These are phyloP conservation scores for Zoroaster sp. DNA, from an alignment of 53 echinoderm and acorn worm species.

Conservation along the genomic window DNA sequence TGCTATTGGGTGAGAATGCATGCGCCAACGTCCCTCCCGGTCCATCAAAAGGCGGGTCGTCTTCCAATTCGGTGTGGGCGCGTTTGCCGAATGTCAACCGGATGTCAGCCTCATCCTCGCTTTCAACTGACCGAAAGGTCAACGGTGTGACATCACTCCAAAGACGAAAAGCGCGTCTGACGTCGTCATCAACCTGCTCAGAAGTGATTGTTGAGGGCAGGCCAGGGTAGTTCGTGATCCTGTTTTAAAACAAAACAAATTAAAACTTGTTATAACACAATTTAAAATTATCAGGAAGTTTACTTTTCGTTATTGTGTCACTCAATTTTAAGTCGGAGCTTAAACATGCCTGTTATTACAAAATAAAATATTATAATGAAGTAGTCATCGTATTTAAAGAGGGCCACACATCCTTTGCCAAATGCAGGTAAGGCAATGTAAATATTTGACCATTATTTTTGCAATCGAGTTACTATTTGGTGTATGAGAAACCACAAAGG, in stretches of 20 bases:
- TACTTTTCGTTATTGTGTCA: too few species aligned
- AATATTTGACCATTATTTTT: conserved; percentile 10
- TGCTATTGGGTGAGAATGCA: conserved; percentile 94
- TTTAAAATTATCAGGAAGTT: not conserved
- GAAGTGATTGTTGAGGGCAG: conserved; percentile 51
- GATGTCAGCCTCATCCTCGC: conserved; percentile 71
- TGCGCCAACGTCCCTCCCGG: conserved; percentile 86
- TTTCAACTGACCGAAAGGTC: conserved; percentile 64
- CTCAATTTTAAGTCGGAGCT: too few species aligned
- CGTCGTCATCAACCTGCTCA: conserved; percentile 62
- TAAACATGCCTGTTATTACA: not conserved
- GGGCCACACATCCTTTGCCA: not conserved
- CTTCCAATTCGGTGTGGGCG: conserved; percentile 58
- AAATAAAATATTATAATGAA: not conserved
- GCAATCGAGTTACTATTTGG: not conserved
- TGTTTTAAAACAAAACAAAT: not conserved
- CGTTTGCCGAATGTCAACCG: conserved; percentile 74
- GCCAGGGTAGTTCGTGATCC: conserved; percentile 66
- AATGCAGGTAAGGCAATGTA: not conserved
- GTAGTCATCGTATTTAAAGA: not conserved
- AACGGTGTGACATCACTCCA: conserved; percentile 90
- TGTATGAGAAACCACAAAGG: not conserved
- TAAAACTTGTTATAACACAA: not conserved
- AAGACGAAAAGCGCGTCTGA: conserved; percentile 66
- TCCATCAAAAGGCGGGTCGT: conserved; percentile 86